These are phyloP conservation scores for Microdon myrmicae DNA, from an alignment of 2,888 invertebrate genomes.

Conservation along the genomic window DNA sequence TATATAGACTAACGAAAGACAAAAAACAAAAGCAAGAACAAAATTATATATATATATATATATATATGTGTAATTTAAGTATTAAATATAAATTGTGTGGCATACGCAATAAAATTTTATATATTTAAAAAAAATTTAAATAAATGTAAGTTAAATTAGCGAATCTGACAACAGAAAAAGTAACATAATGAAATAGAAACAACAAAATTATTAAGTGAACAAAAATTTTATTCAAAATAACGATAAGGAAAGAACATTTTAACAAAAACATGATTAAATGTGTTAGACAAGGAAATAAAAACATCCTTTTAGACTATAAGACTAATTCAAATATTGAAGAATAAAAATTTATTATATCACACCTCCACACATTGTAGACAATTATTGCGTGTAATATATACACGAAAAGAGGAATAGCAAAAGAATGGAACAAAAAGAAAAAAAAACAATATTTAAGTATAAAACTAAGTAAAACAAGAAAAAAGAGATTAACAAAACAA, in stretches of 20 bases:
- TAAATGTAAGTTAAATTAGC: constrained; percentile 15
- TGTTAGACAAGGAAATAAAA: too few species aligned
- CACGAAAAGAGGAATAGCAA: constrained; percentile 30
- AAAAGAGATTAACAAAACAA: constrained; percentile 23
- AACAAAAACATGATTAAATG: constrained; percentile 7
- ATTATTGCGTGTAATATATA: constrained; percentile 43
- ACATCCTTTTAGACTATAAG: too few species aligned
- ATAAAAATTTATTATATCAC: constrained; percentile 43
- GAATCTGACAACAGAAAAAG: constrained; percentile 23
- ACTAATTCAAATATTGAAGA: too few species aligned
- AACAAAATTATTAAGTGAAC: constrained; percentile 30
- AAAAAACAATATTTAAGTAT: too few species aligned
- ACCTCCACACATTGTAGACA: constrained; percentile 40
- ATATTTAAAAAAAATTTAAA: constrained; percentile 35
- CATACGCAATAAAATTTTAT: constrained; percentile 34
- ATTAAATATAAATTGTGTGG: constrained; percentile 21
- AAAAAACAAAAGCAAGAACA: constrained; percentile 3
- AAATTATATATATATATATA: too few species aligned
- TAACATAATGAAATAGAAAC: constrained; percentile 25
- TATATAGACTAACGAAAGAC: background rate
- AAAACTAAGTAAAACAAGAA: too few species aligned
- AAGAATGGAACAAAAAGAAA: too few species aligned
- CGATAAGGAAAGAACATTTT: constrained; percentile 5
- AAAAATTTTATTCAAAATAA: constrained; percentile 11
- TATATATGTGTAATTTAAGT: too few species aligned